phyloP scores from a whole-genome alignment of 2,113 vertebrate genomes.

The Agapornis roseicollis region DNA sequence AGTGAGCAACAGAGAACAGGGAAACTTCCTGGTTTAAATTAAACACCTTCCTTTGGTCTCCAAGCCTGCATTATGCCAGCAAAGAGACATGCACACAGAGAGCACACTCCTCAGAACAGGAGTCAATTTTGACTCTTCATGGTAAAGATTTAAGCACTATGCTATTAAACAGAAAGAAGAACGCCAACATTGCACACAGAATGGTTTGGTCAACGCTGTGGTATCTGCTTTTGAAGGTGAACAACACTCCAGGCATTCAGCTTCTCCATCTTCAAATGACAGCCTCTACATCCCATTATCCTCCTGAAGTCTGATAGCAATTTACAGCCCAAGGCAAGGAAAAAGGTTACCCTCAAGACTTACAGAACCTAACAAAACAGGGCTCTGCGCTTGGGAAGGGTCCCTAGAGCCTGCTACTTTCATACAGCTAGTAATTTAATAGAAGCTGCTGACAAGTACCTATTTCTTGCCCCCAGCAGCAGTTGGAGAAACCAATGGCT shows the following conservation, averaged over 20 bases:
- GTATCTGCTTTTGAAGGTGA: not conserved
- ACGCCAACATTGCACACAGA: fast-evolving
- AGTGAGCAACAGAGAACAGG: not conserved
- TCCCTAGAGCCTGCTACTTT: not conserved
- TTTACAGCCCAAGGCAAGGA: not conserved
- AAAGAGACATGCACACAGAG: fast-evolving
- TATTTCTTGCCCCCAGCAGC: not conserved
- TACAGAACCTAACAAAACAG: not conserved
- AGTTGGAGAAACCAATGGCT: not conserved
- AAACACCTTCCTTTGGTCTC: not conserved
- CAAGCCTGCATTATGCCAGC: not conserved
- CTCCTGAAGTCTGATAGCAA: not conserved
- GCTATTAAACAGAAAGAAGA: not conserved
- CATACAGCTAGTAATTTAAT: not conserved
- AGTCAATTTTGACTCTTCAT: not conserved
- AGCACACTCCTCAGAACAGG: not conserved
- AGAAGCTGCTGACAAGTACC: not conserved
- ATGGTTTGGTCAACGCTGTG: fast-evolving
- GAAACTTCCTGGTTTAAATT: not conserved
- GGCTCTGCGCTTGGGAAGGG: not conserved
- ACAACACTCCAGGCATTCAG: not conserved
- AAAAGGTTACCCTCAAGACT: not conserved
- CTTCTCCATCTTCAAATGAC: not conserved
- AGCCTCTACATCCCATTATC: not conserved
- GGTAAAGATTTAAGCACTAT: not conserved